Conservation (phyloP, 1,140 invertebrate species). For the Drosophila biarmipes region DNA sequence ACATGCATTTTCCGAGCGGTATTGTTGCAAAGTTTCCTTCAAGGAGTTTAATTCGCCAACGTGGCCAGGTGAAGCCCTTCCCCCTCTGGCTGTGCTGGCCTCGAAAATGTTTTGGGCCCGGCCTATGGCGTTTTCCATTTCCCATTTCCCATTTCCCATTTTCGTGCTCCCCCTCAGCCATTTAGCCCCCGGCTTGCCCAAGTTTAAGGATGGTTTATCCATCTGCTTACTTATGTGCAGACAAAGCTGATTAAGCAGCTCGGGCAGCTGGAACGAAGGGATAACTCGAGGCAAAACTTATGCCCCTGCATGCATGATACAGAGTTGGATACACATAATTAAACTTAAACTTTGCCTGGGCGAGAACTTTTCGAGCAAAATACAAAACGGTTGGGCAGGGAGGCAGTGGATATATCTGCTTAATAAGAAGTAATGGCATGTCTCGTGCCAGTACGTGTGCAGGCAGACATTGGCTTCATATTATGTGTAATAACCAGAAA, state of each 20-base stretch:
- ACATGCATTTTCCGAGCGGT: conserved; percentile 11
- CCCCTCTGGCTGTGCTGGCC: conserved; percentile 22
- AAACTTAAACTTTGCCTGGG: conserved; percentile 31
- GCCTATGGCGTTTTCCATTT: conserved; percentile 26
- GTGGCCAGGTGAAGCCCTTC: conserved; percentile 27
- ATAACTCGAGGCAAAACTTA: conserved; percentile 20
- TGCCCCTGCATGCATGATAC: conserved; percentile 7
- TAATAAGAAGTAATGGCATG: conserved; percentile 24
- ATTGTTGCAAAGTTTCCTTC: conserved; percentile 46
- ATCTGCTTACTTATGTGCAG: conserved; percentile 49
- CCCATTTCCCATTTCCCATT: conserved; percentile 8
- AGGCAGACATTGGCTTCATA: background rate
- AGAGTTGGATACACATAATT: conserved; percentile 40
- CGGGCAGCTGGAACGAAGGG: conserved; percentile 36
- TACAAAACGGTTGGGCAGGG: background rate
- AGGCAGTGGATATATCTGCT: background rate
- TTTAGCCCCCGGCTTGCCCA: conserved; percentile 1
- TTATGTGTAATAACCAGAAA: background rate
- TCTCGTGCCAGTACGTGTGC: background rate
- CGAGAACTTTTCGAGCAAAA: conserved; percentile 16
- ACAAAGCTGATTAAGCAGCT: conserved; percentile 45
- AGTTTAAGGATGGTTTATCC: conserved; percentile 43
- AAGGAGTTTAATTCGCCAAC: conserved; percentile 40
- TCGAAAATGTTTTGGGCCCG: conserved; percentile 46
- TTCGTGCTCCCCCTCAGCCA: background rate